Conservation (phyloP, 2,888 invertebrate genomes). For the Epirrita christyi region DNA sequence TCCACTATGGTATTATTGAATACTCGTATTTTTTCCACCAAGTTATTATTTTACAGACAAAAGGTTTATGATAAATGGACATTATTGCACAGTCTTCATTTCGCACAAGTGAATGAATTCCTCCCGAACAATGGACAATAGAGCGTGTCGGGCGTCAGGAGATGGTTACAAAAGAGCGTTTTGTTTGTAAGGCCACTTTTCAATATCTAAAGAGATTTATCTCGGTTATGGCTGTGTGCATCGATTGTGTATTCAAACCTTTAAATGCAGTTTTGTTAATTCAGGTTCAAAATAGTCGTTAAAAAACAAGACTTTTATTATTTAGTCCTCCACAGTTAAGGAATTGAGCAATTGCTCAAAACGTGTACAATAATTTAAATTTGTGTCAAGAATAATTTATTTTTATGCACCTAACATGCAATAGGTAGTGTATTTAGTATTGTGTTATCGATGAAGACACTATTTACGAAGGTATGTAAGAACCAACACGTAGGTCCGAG, state of each 20-base stretch:
- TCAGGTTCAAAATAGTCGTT: constrained; percentile 4
- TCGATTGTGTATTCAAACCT: constrained; percentile 17
- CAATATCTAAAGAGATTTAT: constrained; percentile 30
- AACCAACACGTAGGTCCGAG: too few relatives aligned
- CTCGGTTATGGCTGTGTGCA: constrained; percentile 18
- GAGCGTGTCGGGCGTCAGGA: constrained; percentile 46
- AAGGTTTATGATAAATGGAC: constrained; percentile 52
- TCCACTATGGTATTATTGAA: too few relatives aligned
- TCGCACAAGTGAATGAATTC: constrained; percentile 71
- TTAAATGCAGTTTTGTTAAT: constrained; percentile 13
- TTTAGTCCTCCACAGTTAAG: not conserved
- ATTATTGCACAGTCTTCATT: constrained; percentile 54
- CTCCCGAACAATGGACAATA: constrained; percentile 75
- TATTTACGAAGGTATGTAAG: too few relatives aligned
- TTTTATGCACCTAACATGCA: too few relatives aligned
- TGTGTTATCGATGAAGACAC: too few relatives aligned
- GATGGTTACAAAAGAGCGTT: constrained; percentile 39
- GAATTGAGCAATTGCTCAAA: too few relatives aligned
- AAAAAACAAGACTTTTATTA: not conserved
- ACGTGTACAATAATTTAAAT: too few relatives aligned
- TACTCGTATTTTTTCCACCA: too few relatives aligned
- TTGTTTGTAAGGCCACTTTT: constrained; percentile 34
- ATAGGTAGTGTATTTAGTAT: too few relatives aligned
- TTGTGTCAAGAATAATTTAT: too few relatives aligned
- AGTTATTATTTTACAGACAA: constrained; percentile 50